phyloP scores from a whole-genome alignment of 64 coral and sea anemone species.

The Astreopora myriophthalma region DNA sequence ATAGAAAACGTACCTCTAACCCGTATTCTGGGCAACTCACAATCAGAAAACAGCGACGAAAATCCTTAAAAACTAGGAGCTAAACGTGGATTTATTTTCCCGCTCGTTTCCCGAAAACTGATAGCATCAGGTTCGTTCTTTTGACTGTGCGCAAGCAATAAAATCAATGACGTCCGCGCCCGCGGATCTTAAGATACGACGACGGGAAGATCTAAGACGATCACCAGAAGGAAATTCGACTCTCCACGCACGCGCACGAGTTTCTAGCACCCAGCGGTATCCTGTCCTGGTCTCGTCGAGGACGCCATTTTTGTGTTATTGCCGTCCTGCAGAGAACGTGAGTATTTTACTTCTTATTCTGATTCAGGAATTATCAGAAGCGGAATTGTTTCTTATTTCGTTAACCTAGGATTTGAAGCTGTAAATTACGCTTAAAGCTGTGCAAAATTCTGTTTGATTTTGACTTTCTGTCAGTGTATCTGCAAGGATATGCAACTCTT shows the following conservation, averaged over 20 bases:
- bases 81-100: too few relatives aligned
- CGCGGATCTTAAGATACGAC: neutral
- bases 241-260: neutral
- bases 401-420: neutral
- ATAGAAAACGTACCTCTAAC: too few relatives aligned
- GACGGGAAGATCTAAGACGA: conserved; percentile 25
- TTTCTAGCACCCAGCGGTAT: neutral
- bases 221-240: conserved; percentile 49
- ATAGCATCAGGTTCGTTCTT: too few relatives aligned
- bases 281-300: neutral
- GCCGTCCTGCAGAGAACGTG: neutral
- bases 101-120: too few relatives aligned
- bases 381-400: neutral
- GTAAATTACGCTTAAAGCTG: neutral
- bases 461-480: too few relatives aligned
- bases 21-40: too few relatives aligned
- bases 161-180: too few relatives aligned
- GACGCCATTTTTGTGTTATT: neutral
- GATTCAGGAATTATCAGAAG: neutral
- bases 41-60: too few relatives aligned
- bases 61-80: too few relatives aligned
- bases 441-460: too few relatives aligned
- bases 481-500: too few relatives aligned
- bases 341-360: neutral
- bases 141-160: too few relatives aligned